Conservation (phyloP, 2,113 vertebrate genomes). For the Coracopsis vasa region DNA sequence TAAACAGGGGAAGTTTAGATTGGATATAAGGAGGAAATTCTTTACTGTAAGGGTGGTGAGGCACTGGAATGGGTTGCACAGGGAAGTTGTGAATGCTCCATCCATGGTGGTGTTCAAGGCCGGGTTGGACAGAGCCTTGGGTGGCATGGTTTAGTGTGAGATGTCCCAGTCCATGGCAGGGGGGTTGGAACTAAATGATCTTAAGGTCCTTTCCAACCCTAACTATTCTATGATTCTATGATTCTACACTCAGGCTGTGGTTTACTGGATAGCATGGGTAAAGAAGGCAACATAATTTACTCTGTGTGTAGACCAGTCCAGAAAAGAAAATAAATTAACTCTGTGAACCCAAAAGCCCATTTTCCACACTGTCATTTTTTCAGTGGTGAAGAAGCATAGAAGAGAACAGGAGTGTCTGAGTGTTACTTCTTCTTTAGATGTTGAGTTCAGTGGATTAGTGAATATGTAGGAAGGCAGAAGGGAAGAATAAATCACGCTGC, state of each 20-base stretch:
- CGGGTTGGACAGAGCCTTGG: too few species aligned
- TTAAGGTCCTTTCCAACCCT: too few species aligned
- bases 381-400: not conserved
- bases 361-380: not conserved
- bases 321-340: not conserved
- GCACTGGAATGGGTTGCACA: too few species aligned
- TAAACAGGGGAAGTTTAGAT: too few species aligned
- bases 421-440: not conserved
- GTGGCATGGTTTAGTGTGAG: too few species aligned
- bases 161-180: too few species aligned
- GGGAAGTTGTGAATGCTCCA: too few species aligned
- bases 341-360: not conserved
- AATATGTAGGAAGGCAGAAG: not conserved
- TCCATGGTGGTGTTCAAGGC: too few species aligned
- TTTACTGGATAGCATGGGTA: not conserved
- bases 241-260: not conserved
- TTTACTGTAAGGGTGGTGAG: too few species aligned
- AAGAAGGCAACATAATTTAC: not conserved
- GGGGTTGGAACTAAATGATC: too few species aligned
- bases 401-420: not conserved
- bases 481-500: not conserved
- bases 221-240: too few species aligned
- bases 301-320: not conserved
- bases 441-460: not conserved
- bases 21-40: too few species aligned